phyloP scores from a whole-genome alignment of 1,140 invertebrate genomes.

The Drosophila kikkawai region DNA sequence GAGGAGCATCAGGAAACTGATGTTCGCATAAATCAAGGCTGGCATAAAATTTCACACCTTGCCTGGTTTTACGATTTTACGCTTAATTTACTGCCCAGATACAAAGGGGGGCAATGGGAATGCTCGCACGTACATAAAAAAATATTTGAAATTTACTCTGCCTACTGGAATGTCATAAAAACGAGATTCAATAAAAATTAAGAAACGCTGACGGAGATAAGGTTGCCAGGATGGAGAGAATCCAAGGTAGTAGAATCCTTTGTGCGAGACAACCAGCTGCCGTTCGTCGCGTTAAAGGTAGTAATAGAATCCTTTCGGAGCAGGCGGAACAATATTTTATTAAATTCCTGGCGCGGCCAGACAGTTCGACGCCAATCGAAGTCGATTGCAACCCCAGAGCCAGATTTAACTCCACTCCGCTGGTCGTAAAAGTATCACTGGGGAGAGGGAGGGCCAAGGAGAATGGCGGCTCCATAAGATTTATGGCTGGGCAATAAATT shows the following conservation, averaged over 20 bases:
- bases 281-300: conserved; percentile 24
- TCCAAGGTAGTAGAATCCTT: conserved; percentile 39
- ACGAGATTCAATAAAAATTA: conserved; percentile 80
- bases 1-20: conserved; percentile 58
- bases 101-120: conserved; percentile 19
- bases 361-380: conserved; percentile 66
- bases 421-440: conserved; percentile 40
- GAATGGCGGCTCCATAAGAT: conserved; percentile 24
- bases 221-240: conserved; percentile 1
- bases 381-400: conserved; percentile 39
- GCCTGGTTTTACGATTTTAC: conserved; percentile 78
- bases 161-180: conserved; percentile 73
- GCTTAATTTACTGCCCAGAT: conserved; percentile 77
- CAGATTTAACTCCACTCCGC: conserved; percentile 14
- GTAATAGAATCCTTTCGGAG: conserved; percentile 25
- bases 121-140: conserved; percentile 35
- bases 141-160: conserved; percentile 58
- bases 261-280: conserved; percentile 53
- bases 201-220: conserved; percentile 45
- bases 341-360: conserved; percentile 49
- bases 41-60: conserved; percentile 82
- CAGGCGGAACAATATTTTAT: conserved; percentile 39
- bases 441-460: neutral
- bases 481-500: conserved; percentile 54
- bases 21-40: conserved; percentile 74